These are phyloP conservation scores for Drosophila navojoa DNA, from an alignment of 1,140 invertebrate species.

Conservation along the genomic window DNA sequence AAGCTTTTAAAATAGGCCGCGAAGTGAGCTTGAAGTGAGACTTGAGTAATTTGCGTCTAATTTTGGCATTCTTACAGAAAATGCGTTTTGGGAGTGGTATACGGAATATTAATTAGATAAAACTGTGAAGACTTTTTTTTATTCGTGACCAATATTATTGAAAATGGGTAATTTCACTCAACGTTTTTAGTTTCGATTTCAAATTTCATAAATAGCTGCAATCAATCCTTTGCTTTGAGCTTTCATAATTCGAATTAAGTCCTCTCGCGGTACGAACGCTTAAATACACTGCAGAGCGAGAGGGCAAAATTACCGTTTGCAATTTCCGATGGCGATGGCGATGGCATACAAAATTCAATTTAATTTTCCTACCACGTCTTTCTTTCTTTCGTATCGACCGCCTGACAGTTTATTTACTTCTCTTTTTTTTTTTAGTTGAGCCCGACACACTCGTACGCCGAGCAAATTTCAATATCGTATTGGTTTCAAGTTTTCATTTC, in stretches of 20 bases:
- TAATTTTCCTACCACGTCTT: constrained; percentile 68
- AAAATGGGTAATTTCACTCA: background rate
- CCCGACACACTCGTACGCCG: constrained; percentile 24
- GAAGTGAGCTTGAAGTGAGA: constrained; percentile 14
- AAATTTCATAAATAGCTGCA: background rate
- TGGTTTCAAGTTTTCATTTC: constrained; percentile 60
- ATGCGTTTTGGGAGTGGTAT: constrained; percentile 5
- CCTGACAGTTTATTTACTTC: constrained; percentile 63
- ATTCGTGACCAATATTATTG: constrained; percentile 13
- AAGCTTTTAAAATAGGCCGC: constrained; percentile 35
- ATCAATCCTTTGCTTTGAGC: constrained; percentile 5
- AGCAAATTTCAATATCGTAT: constrained; percentile 54
- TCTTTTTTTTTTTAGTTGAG: constrained; percentile 34
- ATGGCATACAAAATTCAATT: constrained; percentile 68
- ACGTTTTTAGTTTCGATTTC: background rate
- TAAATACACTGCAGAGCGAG: constrained; percentile 19
- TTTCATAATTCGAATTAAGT: background rate
- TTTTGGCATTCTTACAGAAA: constrained; percentile 28
- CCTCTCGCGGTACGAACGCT: constrained; percentile 10
- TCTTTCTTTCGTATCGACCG: constrained; percentile 19
- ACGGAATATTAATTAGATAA: constrained; percentile 54
- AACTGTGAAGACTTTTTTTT: constrained; percentile 35
- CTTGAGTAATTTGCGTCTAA: constrained; percentile 12
- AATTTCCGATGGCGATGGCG: constrained; percentile 68
- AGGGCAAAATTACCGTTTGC: constrained; percentile 70